Base-by-base conservation (phyloP, 2,113 vertebrate genomes). In the Nerophis ophidion region DNA sequence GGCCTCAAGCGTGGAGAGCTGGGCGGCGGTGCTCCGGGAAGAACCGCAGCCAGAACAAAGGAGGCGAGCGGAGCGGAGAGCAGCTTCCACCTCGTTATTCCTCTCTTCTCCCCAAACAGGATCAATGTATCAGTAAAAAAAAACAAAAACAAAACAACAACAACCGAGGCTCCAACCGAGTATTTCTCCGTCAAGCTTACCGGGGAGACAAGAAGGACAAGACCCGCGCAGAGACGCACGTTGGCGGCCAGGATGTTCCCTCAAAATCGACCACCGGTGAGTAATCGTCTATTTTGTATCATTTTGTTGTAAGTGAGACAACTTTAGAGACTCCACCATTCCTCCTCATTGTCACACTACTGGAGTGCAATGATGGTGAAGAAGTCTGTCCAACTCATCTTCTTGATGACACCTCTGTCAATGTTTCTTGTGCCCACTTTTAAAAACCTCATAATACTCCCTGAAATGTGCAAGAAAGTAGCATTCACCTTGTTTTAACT, bases 221-320 rank as follows among this genome's bases (percentile, higher is more conserved):
- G 50, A 76, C 65, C 45, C 64, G 48, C 14, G 56, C 63, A 51
- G 75, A 74, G 58, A 76, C 57, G 56, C 70, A 69, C 75, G 79
- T 78, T 77, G 83, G 33, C 83, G 75, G 74, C 79, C 62, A 81
- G 68, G 65, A 94, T 95, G 93, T 95, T 94, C 81, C 93, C 92
- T 2, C 93, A 95, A 79, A 95, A 94, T 83, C 83, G 93, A 85
- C 86, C 92, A 53, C 82, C 92, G 90, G 93, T 95, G 85, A 93
- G 92, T 89, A 71, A 34, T 45, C 44, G 14, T 55, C 17, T 17
- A 9, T 17, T n/a, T 38, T 56, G 16, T 16, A 42, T 56, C 7
- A 4, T 44, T 44, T 11, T 44, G 40, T 44, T 44, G 12, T 12
- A 4, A 44, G 11, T 12, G 40, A 44, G 40, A 12, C 40, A 44